A percentile compares a stretch with the other conserved stretches of the same genome.
phyloP scores from a whole-genome alignment of 2,113 vertebrate species.

The Drymodes brunneopygia region DNA sequence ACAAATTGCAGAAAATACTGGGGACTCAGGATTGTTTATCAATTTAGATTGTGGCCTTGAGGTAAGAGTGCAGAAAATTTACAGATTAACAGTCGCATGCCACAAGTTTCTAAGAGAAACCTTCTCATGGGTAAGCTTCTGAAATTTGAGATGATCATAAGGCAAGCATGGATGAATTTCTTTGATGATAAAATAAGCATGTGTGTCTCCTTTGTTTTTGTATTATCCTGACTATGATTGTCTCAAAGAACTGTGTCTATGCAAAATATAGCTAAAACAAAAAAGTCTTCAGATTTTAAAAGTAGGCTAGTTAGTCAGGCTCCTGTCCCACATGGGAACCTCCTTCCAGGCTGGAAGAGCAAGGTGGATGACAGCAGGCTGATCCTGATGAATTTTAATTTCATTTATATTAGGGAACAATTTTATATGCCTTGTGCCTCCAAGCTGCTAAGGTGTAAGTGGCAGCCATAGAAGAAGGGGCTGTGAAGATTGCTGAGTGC shows the following conservation, averaged over 20 bases:
- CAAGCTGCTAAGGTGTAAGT: fast-evolving
- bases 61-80: background rate
- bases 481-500: background rate
- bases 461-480: background rate
- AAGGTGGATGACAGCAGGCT: background rate
- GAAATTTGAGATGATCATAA: background rate
- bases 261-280: background rate
- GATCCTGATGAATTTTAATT: background rate
- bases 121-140: background rate
- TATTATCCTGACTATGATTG: background rate
- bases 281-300: background rate
- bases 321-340: background rate
- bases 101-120: background rate
- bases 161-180: background rate
- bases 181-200: background rate
- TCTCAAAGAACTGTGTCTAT: background rate
- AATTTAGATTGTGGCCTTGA: background rate
- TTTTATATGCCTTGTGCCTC: background rate
- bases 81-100: background rate
- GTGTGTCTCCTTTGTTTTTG: background rate
- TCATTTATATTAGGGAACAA: background rate
- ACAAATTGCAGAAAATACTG: background rate
- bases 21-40: background rate
- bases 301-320: background rate
- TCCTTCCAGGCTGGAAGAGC: background rate